A percentile compares a stretch with the other conserved stretches of the same genome.
Conservation (phyloP, 2,113 vertebrate genomes). For the Grus americana region DNA sequence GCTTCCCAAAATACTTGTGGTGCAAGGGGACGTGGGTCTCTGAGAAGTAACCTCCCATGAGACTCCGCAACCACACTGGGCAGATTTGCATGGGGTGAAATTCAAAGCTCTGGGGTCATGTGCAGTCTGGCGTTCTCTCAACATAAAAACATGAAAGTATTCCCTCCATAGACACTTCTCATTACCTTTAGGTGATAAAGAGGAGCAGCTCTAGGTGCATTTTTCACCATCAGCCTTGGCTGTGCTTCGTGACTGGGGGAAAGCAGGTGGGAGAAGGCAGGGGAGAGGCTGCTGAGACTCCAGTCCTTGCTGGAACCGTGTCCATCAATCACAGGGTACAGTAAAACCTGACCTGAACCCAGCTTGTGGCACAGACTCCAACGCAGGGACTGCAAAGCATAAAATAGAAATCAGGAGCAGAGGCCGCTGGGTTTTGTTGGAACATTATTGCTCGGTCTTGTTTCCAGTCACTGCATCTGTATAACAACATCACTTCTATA, state of each 20-base stretch:
- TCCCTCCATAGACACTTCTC: background rate
- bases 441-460: constrained; percentile 32
- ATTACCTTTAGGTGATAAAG: background rate
- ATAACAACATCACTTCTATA: constrained; percentile 56
- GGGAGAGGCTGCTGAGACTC: background rate
- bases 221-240: background rate
- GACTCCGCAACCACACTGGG: background rate
- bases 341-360: background rate
- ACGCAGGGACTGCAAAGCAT: background rate
- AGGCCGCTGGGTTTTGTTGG: constrained; percentile 35
- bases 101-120: background rate
- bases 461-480: constrained; percentile 62
- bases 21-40: background rate
- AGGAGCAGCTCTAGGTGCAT: background rate
- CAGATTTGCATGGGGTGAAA: background rate
- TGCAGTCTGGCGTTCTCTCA: background rate
- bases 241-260: background rate
- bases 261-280: background rate
- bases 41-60: background rate
- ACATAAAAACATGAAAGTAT: background rate
- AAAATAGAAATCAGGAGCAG: constrained; percentile 43
- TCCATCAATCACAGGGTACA: background rate
- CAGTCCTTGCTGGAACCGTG: background rate
- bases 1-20: background rate
- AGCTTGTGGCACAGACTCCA: background rate